These are phyloP conservation scores for Tetranychus truncatus DNA, from an alignment of 2,888 invertebrate species.

Conservation along the genomic window DNA sequence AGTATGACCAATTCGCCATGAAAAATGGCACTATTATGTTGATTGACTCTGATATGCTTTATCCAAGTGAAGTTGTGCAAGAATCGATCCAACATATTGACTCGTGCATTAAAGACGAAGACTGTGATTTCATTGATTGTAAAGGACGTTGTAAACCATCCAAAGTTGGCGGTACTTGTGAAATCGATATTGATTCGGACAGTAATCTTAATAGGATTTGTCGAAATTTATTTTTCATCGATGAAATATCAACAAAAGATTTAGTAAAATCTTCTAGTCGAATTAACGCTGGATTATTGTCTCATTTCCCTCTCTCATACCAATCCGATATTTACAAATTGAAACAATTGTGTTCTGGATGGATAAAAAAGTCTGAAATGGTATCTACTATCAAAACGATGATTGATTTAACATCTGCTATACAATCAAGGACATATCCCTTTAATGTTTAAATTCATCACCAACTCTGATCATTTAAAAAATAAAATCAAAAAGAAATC, in stretches of 20 bases:
- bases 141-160: slow-evolving; percentile 29
- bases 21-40: slow-evolving; percentile 26
- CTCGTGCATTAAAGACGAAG: slow-evolving; percentile 29
- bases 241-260: not conserved
- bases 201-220: slow-evolving; percentile 19
- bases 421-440: not conserved
- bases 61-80: slow-evolving; percentile 28
- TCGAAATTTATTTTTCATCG: slow-evolving; percentile 18
- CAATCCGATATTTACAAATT: not conserved
- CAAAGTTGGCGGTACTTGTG: slow-evolving; percentile 5
- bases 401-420: not conserved
- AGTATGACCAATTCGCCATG: slow-evolving; percentile 33
- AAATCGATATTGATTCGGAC: slow-evolving; percentile 11
- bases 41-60: slow-evolving; percentile 30
- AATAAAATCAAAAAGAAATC: not conserved
- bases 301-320: not conserved
- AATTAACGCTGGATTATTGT: not conserved
- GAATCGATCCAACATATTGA: slow-evolving; percentile 22
- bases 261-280: not conserved
- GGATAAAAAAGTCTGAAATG: not conserved
- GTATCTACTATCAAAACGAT: not conserved
- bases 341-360: not conserved
- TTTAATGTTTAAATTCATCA: not conserved
- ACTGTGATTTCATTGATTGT: slow-evolving; percentile 33
- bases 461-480: too few species aligned